Base-by-base conservation (phyloP, 2,888 invertebrate species). In the Pinctada fucata region DNA sequence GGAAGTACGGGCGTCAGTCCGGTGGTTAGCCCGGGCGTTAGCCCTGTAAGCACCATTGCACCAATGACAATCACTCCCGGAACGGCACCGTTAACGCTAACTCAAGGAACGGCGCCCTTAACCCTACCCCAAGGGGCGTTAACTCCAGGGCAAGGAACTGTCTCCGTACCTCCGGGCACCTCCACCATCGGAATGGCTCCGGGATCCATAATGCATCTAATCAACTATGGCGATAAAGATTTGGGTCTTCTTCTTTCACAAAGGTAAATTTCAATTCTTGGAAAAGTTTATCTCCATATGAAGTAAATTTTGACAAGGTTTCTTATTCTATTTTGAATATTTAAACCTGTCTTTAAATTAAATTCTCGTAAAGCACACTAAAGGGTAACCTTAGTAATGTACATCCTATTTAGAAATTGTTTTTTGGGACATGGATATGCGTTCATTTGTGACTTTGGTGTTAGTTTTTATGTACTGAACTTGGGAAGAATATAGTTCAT, bases 221-320 rank as follows among this genome's bases (percentile, higher is more conserved):
- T 86, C 16, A 86, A 86, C 76, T 86, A 86, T 75, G 86, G 85
- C 52, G 89, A 89, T 76, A 87, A 88, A 75, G 89, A 89, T 66
- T 82, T 88, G 52, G 89, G 88, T 2, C 86, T 89, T 47, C 86
- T 87, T 6, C 81, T 89, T 6, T 88, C 88, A 68, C 88, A 89
- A 79, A 88, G 88, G 88, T 88, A 84, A 83, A 71, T 48, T 51
- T 63, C 51, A 66, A 16, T 31, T 31, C 31, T 31, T 31, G 31
- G 31, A 31, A 31, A 31, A 31, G 31, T 31, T 31, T 31, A 31
- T 31, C 31, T 31, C 31, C 31, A 31, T 31, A 31, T 31, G 31
- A 31, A 31, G 31, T 31, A 31, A 31, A 31, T 31, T 31, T 31
- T 31, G 31, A 31, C 31, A 31, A 31, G 31, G 31, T 31, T 31